Conservation (phyloP, 2,797 vertebrate genomes). For the Anabas testudineus region DNA sequence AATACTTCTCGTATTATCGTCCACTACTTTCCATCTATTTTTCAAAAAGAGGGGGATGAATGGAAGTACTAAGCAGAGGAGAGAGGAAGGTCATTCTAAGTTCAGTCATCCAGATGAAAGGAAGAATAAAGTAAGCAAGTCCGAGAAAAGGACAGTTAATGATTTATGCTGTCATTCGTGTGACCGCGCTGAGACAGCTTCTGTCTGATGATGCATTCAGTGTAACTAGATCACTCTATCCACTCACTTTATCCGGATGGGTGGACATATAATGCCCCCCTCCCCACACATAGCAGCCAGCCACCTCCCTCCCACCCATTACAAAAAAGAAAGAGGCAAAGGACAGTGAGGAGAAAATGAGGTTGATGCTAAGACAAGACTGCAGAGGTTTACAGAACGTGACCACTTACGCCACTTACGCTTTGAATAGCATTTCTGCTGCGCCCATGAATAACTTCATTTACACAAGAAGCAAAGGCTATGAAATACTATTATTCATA, state of each 20-base stretch:
- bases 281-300: constrained; percentile 18
- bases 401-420: constrained; percentile 15
- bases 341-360: constrained; percentile 20
- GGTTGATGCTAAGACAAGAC: constrained; percentile 30
- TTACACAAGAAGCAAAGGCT: constrained; percentile 10
- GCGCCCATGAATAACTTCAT: constrained; percentile 11
- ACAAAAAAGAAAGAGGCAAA: background rate
- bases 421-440: constrained; percentile 35
- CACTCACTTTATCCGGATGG: constrained; percentile 60
- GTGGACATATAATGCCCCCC: constrained; percentile 44
- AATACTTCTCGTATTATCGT: constrained; percentile 18
- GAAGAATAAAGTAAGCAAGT: constrained; percentile 63
- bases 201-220: constrained; percentile 64
- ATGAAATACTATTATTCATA: constrained; percentile 24
- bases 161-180: constrained; percentile 69
- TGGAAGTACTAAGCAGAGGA: constrained; percentile 24
- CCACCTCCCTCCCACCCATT: constrained; percentile 1
- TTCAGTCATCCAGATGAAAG: constrained; percentile 62
- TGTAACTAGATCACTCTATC: constrained; percentile 53
- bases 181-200: constrained; percentile 57
- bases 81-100: constrained; percentile 56
- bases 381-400: constrained; percentile 8
- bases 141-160: constrained; percentile 56
- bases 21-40: constrained; percentile 31
- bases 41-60: constrained; percentile 41